Evolutionary conservation across 2,888 invertebrate genomes (phyloP).

Genomic region (Agrotis segetum): DNA sequence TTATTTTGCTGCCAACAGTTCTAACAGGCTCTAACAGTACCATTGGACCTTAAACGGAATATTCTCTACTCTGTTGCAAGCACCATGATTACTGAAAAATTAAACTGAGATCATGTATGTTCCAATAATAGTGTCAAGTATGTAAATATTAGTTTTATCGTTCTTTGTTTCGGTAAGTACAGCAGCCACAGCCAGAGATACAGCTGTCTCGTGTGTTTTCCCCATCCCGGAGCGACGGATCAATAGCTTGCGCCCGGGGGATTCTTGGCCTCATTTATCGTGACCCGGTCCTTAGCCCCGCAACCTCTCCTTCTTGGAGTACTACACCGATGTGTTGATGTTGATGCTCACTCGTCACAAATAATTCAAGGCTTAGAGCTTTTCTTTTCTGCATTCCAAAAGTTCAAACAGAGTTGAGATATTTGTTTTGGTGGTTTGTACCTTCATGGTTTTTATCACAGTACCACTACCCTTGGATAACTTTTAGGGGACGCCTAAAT

Average conservation of each 20-base stretch:
- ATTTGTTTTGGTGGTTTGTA: neutral
- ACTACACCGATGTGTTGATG: slow-evolving; percentile 26
- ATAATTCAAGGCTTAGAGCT: neutral
- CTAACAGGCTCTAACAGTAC: too few species aligned
- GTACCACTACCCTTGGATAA: neutral
- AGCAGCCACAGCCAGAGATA: slow-evolving; percentile 8
- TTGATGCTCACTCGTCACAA: slow-evolving; percentile 13
- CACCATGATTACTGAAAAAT: too few species aligned
- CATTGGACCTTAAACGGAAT: too few species aligned
- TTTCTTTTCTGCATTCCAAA: neutral
- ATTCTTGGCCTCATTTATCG: slow-evolving; percentile 80
- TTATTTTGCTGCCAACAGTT: too few species aligned
- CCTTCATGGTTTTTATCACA: neutral
- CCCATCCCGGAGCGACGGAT: slow-evolving; percentile 59
- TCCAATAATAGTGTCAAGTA: too few species aligned
- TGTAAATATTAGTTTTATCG: neutral
- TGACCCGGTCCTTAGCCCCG: slow-evolving; percentile 76
- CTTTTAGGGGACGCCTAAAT: neutral
- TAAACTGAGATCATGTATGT: too few species aligned
- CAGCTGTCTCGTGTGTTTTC: slow-evolving; percentile 35
- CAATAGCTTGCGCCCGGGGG: slow-evolving; percentile 68
- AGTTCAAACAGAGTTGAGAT: neutral
- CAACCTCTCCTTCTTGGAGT: slow-evolving; percentile 56
- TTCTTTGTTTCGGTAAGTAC: slow-evolving; percentile 14
- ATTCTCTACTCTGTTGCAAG: too few species aligned